Evolutionary conservation across 2,113 vertebrate species (phyloP).

Genomic region (Epinephelus moara): DNA sequence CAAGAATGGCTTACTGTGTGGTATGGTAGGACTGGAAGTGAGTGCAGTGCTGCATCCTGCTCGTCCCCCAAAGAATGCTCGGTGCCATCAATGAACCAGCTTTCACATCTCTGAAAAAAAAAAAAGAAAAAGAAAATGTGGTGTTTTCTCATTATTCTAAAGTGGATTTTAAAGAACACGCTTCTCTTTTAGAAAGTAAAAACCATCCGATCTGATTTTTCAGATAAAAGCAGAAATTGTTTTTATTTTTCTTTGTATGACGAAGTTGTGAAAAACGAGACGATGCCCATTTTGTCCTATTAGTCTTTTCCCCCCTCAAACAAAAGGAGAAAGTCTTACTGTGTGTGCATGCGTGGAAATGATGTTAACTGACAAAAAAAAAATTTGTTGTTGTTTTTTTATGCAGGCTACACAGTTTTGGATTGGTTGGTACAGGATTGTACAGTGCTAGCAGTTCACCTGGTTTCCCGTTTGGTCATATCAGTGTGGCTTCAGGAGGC

Average conservation of each 20-base stretch:
- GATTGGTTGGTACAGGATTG: conserved; percentile 43
- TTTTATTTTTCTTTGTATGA: conserved; percentile 61
- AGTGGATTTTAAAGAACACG: conserved; percentile 60
- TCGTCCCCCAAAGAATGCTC: conserved; percentile 91
- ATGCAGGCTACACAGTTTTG: conserved; percentile 61
- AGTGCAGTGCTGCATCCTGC: conserved; percentile 87
- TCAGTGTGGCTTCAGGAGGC: conserved; percentile 58
- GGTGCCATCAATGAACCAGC: conserved; percentile 87
- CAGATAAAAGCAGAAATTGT: conserved; percentile 76
- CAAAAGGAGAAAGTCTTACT: conserved; percentile 69
- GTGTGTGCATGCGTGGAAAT: conserved; percentile 83
- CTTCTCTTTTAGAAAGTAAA: conserved; percentile 52
- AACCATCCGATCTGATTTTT: conserved; percentile 71
- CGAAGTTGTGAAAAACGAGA: conserved; percentile 49
- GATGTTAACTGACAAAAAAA: conserved; percentile 66
- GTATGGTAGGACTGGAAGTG: conserved; percentile 59
- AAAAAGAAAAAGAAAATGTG: conserved; percentile 44
- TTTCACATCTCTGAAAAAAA: conserved; percentile 66
- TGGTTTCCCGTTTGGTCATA: conserved; percentile 59
- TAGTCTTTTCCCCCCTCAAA: conserved; percentile 49
- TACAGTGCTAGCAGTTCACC: conserved; percentile 55
- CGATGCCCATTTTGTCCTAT: conserved; percentile 41
- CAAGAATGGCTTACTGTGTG: conserved; percentile 63
- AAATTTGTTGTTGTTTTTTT: not conserved
- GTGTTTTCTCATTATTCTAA: conserved; percentile 61